Conservation (phyloP, 2,113 vertebrate genomes). For the Saiga tatarica region DNA sequence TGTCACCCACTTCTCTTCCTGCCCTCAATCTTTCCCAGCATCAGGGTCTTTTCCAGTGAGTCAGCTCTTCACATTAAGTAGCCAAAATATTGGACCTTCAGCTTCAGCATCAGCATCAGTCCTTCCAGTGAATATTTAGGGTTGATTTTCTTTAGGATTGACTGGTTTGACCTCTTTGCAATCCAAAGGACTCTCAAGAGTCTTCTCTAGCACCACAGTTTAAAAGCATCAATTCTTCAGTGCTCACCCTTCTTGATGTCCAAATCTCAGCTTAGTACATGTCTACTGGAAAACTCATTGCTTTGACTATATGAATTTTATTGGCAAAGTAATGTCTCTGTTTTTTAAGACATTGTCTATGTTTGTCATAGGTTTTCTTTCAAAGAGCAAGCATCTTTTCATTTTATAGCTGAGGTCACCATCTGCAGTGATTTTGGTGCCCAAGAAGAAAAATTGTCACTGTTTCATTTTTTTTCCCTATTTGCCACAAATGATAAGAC, state of each 20-base stretch:
- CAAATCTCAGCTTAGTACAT: not conserved
- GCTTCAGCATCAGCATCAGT: not conserved
- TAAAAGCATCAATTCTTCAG: not conserved
- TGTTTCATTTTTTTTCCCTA: not conserved
- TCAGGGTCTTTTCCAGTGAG: not conserved
- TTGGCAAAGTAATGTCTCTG: not conserved
- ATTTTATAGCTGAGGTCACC: not conserved
- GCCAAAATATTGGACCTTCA: not conserved
- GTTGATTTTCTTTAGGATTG: not conserved
- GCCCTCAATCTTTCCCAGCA: not conserved
- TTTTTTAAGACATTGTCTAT: not conserved
- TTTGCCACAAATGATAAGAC: not conserved
- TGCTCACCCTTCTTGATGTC: not conserved
- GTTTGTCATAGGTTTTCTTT: not conserved
- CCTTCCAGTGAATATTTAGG: not conserved
- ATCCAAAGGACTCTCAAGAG: not conserved
- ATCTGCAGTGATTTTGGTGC: not conserved
- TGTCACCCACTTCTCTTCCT: not conserved
- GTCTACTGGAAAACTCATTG: not conserved
- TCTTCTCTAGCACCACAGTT: not conserved
- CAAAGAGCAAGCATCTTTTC: not conserved
- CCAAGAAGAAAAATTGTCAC: not conserved
- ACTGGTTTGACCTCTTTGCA: not conserved
- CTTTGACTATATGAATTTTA: not conserved
- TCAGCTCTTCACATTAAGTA: not conserved